Percentiles rank a stretch among this genome's conserved stretches.
These are phyloP conservation scores for Buathra laborator DNA, from an alignment of 2,888 invertebrate genomes.

Conservation along the genomic window DNA sequence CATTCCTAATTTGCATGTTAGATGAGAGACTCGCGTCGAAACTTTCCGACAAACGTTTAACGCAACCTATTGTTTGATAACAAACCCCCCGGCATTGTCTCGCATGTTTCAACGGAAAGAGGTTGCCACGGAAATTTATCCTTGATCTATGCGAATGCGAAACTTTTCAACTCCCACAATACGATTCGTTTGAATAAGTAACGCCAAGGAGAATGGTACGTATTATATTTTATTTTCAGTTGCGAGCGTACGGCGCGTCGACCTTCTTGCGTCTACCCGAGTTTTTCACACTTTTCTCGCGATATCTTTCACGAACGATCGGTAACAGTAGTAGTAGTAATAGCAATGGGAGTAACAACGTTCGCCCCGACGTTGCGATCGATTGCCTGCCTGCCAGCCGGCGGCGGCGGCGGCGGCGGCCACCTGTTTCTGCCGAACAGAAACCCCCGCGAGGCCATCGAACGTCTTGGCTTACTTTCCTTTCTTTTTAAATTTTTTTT, in stretches of 20 bases:
- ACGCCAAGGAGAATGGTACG: neutral
- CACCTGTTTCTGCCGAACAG: constrained; percentile 28
- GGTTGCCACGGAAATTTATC: neutral
- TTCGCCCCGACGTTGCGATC: constrained; percentile 6
- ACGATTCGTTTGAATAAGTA: constrained; percentile 7
- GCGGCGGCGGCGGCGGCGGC: constrained; percentile 3
- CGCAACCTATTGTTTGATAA: constrained; percentile 18
- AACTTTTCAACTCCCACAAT: constrained; percentile 8
- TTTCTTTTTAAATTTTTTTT: neutral
- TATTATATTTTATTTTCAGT: constrained; percentile 6
- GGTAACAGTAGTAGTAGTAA: neutral
- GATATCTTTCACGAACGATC: constrained; percentile 27
- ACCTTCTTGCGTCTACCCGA: constrained; percentile 20
- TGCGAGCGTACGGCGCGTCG: constrained; percentile 26
- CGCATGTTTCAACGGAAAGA: neutral
- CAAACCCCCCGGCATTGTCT: constrained; percentile 17
- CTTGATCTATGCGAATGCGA: constrained; percentile 5
- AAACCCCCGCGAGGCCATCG: constrained; percentile 12
- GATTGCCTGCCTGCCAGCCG: constrained; percentile 1
- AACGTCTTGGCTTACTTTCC: constrained; percentile 22
- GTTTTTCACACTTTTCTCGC: constrained; percentile 4
- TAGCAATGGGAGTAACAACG: neutral
- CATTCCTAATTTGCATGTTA: constrained; percentile 22
- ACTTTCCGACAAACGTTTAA: constrained; percentile 41
- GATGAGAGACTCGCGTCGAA: constrained; percentile 14